These are phyloP conservation scores for Maconellicoccus hirsutus DNA, from an alignment of 1,140 invertebrate species.

Conservation along the genomic window DNA sequence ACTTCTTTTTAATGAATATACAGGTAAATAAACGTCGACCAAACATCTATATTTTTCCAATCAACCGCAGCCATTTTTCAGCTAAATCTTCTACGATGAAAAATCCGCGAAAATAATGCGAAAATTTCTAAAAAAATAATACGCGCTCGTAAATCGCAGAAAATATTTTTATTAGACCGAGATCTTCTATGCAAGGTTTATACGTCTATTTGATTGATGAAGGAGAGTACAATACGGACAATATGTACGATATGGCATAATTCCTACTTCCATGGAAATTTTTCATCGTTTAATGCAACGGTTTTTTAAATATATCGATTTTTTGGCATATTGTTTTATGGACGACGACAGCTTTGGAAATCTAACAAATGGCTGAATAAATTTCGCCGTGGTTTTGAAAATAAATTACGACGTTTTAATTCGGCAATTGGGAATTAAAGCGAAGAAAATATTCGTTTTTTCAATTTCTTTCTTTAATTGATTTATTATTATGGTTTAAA, in stretches of 20 bases:
- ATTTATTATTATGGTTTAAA: neutral
- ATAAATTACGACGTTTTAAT: too few species aligned
- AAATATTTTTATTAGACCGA: conserved; percentile 9
- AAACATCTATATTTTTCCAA: neutral
- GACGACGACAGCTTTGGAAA: neutral
- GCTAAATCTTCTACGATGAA: neutral
- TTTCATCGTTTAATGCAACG: neutral
- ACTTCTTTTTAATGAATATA: too few species aligned
- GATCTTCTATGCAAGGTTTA: neutral
- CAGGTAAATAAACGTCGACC: neutral
- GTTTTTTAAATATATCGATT: neutral
- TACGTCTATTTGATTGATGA: neutral
- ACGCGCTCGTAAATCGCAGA: neutral
- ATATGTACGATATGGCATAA: neutral
- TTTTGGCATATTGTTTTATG: neutral
- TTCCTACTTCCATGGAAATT: neutral
- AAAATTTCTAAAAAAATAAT: neutral
- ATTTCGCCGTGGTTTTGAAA: neutral
- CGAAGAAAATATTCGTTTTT: neutral
- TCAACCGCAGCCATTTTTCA: neutral
- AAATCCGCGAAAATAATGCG: conserved; percentile 8
- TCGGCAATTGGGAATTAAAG: too few species aligned
- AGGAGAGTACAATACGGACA: neutral
- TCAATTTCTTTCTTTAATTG: neutral
- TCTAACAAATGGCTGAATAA: neutral